A percentile compares a stretch with the other conserved stretches of the same genome.
Evolutionary conservation across 23 tunicate genomes (phyloP).

Genomic region (Halocynthia aurantium): DNA sequence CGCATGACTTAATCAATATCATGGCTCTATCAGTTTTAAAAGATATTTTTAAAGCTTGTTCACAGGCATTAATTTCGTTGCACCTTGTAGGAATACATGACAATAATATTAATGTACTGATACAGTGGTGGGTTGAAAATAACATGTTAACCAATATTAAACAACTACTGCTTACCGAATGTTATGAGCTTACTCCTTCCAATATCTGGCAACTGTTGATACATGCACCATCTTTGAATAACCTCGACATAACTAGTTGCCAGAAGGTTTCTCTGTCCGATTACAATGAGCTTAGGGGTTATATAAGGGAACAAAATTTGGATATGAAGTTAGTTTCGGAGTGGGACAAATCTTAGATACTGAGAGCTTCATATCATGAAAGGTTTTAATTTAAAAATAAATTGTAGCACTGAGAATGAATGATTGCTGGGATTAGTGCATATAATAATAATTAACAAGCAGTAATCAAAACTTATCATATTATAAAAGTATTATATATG

Average conservation of each 20-base stretch:
- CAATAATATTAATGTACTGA: background rate
- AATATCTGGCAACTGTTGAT: constrained; percentile 14
- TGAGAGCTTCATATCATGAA: no score
- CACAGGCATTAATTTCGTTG: background rate
- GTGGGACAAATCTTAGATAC: no score
- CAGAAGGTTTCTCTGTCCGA: background rate
- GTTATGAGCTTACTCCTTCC: background rate
- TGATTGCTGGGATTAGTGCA: no score
- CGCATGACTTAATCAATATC: background rate
- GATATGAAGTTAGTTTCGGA: no score
- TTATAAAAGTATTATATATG: no score
- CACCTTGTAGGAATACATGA: constrained; percentile 1
- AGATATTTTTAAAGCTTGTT: background rate
- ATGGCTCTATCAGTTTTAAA: background rate
- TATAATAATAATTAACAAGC: no score
- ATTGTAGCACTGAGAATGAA: no score
- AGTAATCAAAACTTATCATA: no score
- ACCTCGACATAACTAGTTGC: constrained; percentile 8
- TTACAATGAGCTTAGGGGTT: background rate
- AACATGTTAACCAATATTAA: background rate
- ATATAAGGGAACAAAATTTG: background rate
- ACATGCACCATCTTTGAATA: background rate
- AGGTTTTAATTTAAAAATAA: no score
- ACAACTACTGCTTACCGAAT: background rate
- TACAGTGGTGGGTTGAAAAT: background rate